Evolutionary conservation across 2,113 vertebrate species (phyloP), one percentile per base, ranked within the genome.

Genomic region (Cromileptes altivelis): DNA sequence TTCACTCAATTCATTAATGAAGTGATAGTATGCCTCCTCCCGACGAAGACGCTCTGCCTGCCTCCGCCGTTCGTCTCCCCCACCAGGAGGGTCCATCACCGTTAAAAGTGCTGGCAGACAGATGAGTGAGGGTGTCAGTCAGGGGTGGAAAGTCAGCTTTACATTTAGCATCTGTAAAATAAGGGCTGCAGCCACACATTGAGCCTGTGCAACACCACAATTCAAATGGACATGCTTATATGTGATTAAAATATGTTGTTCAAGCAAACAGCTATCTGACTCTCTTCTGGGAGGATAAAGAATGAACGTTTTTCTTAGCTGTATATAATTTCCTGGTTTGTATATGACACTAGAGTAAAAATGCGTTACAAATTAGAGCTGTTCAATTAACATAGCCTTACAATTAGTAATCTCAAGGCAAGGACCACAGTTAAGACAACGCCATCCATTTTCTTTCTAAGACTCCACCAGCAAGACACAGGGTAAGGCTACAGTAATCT

Each of bases 11-110:
- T 97, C 97, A 86, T 99, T 98, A 88, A 99, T 98, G 88, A 99
- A 99, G 88, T 98, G 97, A 84, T 99, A 99, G 94, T 99, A 99
- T 10, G 97, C 97, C 93, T 99, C 98, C 95, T 99, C 97, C 93
- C 97, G 94, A 6, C 95, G 95, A 89, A 99, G 97, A 85, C 97
- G 97, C 85, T 99, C 98, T 90, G 97, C 96, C 91, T 99, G 97
- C 81, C 97, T 94, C 60, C 95, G 95, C 57, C 97, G 96, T 93
- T 98, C 97, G 77, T 96, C 95, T 91, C 94, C 94, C 92, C 94
- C 94, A 87, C 94, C 93, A 93, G 95, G 95, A 95, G 95, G 95
- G 94, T 96, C 96, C 96, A 96, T 96, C 92, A 91, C 94, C 91
- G 80, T 86, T 80, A 87, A 91, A 92, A 93, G 93, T 94, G 92